Conservation (phyloP, 1,140 invertebrate species). For the Magallana angulata region DNA sequence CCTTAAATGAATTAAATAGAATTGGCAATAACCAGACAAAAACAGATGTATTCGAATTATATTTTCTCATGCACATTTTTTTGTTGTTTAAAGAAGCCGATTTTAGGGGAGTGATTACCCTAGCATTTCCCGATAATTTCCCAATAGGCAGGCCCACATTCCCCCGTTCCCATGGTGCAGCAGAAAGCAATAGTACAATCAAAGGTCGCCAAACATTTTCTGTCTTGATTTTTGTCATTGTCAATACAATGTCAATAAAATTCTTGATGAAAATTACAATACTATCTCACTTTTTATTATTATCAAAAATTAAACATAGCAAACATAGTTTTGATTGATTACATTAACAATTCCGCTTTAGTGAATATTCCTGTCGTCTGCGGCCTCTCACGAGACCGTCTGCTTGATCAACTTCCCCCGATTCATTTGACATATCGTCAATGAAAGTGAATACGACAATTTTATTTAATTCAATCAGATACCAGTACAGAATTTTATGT, state of each 20-base stretch:
- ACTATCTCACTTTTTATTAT: neutral
- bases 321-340: neutral
- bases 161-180: neutral
- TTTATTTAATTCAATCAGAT: no score
- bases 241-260: neutral
- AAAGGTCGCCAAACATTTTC: neutral
- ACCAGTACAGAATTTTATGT: no score
- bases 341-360: neutral
- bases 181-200: neutral
- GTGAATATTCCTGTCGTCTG: neutral
- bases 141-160: neutral
- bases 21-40: no score
- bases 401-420: neutral
- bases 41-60: no score
- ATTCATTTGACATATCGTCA: slow-evolving; percentile 21
- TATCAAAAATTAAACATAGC: slow-evolving; percentile 1
- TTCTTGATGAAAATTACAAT: neutral
- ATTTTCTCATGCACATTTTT: no score
- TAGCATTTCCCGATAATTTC: slow-evolving; percentile 10
- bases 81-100: no score
- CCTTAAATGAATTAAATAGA: no score
- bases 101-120: neutral
- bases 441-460: neutral
- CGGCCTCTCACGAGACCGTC: no score
- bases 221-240: neutral